Conservation (phyloP, 2,888 invertebrate genomes). For the Dusona sp. region DNA sequence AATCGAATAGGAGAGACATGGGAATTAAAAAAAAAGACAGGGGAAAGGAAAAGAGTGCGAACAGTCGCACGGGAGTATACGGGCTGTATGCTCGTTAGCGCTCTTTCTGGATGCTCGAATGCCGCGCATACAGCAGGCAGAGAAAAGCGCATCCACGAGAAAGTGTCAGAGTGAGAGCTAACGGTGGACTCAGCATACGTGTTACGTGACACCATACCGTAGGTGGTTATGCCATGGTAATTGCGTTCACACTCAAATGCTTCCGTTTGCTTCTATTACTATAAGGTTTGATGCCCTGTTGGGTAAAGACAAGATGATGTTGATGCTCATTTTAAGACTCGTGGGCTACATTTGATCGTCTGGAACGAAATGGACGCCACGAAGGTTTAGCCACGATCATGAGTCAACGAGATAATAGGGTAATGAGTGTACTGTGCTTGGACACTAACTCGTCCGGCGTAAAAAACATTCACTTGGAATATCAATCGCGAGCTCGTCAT, state of each 20-base stretch:
- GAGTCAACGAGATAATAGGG: slow-evolving; percentile 64
- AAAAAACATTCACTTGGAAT: slow-evolving; percentile 41
- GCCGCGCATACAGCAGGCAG: slow-evolving; percentile 49
- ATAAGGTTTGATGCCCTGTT: slow-evolving; percentile 63
- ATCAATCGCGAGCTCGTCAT: slow-evolving; percentile 39
- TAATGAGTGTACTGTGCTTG: slow-evolving; percentile 42
- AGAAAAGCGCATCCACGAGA: slow-evolving; percentile 56
- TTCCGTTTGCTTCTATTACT: slow-evolving; percentile 72
- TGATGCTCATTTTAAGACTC: slow-evolving; percentile 3
- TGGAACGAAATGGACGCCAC: slow-evolving; percentile 60
- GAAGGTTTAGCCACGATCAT: slow-evolving; percentile 49
- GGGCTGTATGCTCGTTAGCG: slow-evolving; percentile 78
- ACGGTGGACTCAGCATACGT: slow-evolving; percentile 75
- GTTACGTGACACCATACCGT: slow-evolving; percentile 81
- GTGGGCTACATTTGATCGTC: slow-evolving; percentile 25
- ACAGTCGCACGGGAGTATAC: slow-evolving; percentile 28
- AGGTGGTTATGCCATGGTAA: slow-evolving; percentile 80
- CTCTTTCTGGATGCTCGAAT: slow-evolving; percentile 67
- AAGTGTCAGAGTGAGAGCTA: slow-evolving; percentile 60
- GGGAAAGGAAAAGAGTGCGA: slow-evolving; percentile 65
- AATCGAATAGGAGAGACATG: slow-evolving; percentile 54
- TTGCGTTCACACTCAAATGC: slow-evolving; percentile 82
- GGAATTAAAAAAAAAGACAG: slow-evolving; percentile 49
- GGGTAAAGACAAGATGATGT: slow-evolving; percentile 33
- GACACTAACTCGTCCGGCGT: slow-evolving; percentile 32